These are phyloP conservation scores for Hapalemur alaotrensis DNA, from an alignment of 2,797 vertebrate species.

Conservation along the genomic window DNA sequence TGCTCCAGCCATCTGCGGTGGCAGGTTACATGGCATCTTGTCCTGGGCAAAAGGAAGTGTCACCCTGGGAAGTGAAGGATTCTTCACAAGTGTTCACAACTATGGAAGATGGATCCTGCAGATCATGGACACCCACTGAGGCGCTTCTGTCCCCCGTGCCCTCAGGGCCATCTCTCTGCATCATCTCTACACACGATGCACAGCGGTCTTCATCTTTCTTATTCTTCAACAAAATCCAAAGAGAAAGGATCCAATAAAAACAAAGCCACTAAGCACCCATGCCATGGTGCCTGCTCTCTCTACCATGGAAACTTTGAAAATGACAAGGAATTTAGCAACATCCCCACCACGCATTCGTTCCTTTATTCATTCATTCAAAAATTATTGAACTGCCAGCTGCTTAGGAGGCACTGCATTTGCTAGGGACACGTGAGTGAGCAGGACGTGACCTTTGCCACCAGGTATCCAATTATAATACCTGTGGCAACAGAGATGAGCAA, in stretches of 20 bases:
- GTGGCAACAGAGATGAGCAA: background rate
- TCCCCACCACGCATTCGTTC: background rate
- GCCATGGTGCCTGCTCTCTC: background rate
- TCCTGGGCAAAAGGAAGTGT: slow-evolving; percentile 57
- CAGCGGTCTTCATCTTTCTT: background rate
- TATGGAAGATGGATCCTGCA: slow-evolving; percentile 72
- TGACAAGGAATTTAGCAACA: background rate
- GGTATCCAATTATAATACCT: background rate
- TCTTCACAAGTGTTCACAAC: slow-evolving; percentile 64
- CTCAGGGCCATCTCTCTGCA: background rate
- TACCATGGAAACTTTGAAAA: background rate
- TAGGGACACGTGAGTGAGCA: background rate
- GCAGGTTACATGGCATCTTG: slow-evolving; percentile 65
- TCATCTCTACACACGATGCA: background rate
- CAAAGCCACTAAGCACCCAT: background rate
- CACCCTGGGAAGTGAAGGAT: slow-evolving; percentile 52
- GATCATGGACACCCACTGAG: slow-evolving; percentile 34
- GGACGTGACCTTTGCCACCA: background rate
- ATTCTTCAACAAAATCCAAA: background rate
- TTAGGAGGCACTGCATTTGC: background rate
- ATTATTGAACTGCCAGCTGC: too few species aligned
- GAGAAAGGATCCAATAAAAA: slow-evolving; percentile 19
- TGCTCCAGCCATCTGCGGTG: slow-evolving; percentile 63
- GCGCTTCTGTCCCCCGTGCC: rapidly evolving
- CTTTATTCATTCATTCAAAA: background rate